A percentile compares a stretch with the other conserved stretches of the same genome.
These are phyloP conservation scores for Cephus runcator DNA, from an alignment of 2,888 invertebrate genomes.

Conservation along the genomic window DNA sequence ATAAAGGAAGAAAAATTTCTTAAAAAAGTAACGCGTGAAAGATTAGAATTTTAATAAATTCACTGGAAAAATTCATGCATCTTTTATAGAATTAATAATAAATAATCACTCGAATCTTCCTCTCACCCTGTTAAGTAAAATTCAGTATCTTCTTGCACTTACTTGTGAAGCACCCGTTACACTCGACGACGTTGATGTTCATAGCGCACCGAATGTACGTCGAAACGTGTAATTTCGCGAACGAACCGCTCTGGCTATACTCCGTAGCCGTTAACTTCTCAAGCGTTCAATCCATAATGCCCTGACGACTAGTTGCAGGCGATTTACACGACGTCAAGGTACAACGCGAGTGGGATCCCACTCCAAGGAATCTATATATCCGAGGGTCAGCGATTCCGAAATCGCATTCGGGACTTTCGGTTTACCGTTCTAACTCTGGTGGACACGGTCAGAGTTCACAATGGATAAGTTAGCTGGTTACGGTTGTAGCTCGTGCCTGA, in stretches of 20 bases:
- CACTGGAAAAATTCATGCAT: too few relatives aligned
- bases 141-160: slow-evolving; percentile 22
- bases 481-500: not conserved
- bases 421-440: too few relatives aligned
- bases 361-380: too few relatives aligned
- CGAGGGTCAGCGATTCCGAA: too few relatives aligned
- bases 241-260: slow-evolving; percentile 8
- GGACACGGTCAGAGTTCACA: not conserved
- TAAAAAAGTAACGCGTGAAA: too few relatives aligned
- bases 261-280: not conserved
- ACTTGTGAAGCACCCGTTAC: slow-evolving; percentile 39
- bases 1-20: not conserved
- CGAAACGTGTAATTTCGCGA: slow-evolving; percentile 16
- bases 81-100: too few relatives aligned
- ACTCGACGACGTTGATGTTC: slow-evolving; percentile 37
- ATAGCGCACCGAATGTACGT: slow-evolving; percentile 35
- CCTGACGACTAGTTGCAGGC: not conserved
- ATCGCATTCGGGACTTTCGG: too few relatives aligned
- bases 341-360: too few relatives aligned
- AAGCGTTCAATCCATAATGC: not conserved
- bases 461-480: not conserved
- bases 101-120: not conserved
- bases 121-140: not conserved
- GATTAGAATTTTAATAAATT: too few relatives aligned
- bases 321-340: too few relatives aligned